Base-by-base conservation (phyloP, 2,888 invertebrate genomes). In the Reticulitermes lucifugus region DNA sequence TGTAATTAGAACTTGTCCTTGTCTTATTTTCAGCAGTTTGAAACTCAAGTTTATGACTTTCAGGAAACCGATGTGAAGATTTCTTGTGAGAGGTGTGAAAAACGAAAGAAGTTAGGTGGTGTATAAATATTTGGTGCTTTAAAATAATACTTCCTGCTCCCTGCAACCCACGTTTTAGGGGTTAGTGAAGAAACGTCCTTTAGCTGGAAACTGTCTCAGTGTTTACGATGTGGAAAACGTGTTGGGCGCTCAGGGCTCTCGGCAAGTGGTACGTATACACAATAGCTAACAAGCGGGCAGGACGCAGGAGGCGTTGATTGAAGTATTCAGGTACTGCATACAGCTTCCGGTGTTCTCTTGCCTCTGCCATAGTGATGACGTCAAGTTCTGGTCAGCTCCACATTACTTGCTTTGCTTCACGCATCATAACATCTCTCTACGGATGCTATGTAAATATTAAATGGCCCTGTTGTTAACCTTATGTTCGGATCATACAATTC, bases 181-280 rank as follows among this genome's bases (percentile, higher is more conserved):
- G 21, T 12, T 12, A 65, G 21, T 25, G 65, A n/a, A n/a, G 18
- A 10, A 25, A 65, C 18, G 65, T 22, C 9, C 35, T 65, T 21
- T 65, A 7, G 18, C 65, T 65, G 21, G 65, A 65, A 65, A 65
- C 1, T 25, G 21, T 21, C 65, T 65, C 65, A 25, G 3, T 9
- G 65, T 65, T 5, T 65, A 12, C 1, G 65, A 65, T 22, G 14
- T 12, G 21, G 21, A 65, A 65, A 65, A 65, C 22, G 21, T 9
- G 22, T 14, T 29, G 51, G 14, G 14, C 6, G 51, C 51, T 9
- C 51, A 51, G 51, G 51, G 46, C 21, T 25, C 25, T 22, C 71
- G 43, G 46, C 60, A 84, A 84, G 65, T 70, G 79, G 21, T 65
- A 21, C 35, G 35, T 35, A 35, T 35, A 35, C 35, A 35, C 35